phyloP scores from a whole-genome alignment of 1,140 invertebrate species.

The Pissodes strobi region DNA sequence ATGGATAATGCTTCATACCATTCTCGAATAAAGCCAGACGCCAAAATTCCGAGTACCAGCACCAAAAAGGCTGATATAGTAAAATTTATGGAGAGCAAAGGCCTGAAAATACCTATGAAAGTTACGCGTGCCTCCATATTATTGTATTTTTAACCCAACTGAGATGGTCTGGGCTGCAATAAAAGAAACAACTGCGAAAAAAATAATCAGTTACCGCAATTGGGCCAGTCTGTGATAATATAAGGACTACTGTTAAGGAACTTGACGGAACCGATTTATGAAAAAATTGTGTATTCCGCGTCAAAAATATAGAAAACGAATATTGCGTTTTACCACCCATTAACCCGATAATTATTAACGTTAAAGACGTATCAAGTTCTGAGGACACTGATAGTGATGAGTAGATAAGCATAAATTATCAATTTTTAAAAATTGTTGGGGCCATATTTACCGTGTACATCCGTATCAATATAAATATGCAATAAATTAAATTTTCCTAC shows the following conservation, averaged over 20 bases:
- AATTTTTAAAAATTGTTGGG: neutral
- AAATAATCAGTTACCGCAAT: conserved; percentile 1
- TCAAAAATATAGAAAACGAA: neutral
- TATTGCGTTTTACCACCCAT: neutral
- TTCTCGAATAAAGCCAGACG: conserved; percentile 24
- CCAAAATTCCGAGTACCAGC: conserved; percentile 39
- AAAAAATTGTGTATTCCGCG: neutral
- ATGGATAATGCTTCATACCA: too few species aligned
- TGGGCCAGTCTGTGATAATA: conserved; percentile 3
- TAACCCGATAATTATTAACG: neutral
- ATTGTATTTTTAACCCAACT: too few species aligned
- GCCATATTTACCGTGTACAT: neutral
- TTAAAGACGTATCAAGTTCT: conserved; percentile 7
- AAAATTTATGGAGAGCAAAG: conserved; percentile 6
- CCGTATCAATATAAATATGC: neutral
- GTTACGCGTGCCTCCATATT: neutral
- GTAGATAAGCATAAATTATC: conserved; percentile 2
- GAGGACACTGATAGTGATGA: conserved; percentile 5
- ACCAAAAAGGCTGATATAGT: conserved; percentile 31
- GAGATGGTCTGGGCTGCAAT: conserved; percentile 3
- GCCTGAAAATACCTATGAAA: conserved; percentile 1
- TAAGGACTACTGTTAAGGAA: neutral
- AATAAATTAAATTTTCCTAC: neutral
- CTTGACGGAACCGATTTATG: too few species aligned
- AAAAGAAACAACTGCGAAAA: neutral